Percentiles rank a stretch among this genome's conserved stretches.
Conservation (phyloP, 2,113 vertebrate genomes). For the Heloderma charlesbogerti region DNA sequence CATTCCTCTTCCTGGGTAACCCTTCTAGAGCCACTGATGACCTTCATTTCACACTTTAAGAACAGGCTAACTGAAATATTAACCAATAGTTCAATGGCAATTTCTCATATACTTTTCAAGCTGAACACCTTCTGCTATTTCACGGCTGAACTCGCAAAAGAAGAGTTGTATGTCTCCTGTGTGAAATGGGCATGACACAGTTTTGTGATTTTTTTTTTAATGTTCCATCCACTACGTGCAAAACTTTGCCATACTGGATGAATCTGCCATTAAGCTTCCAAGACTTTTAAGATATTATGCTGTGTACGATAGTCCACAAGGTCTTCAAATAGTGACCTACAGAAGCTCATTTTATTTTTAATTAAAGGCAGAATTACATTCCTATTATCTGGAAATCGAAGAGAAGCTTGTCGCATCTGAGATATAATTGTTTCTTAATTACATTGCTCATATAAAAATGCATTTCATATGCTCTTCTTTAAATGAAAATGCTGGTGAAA, state of each 20-base stretch:
- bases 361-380: not conserved
- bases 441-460: not conserved
- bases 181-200: not conserved
- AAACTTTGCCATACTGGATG: not conserved
- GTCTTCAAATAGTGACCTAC: not conserved
- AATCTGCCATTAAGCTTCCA: not conserved
- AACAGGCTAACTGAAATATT: not conserved
- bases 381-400: not conserved
- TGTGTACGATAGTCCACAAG: not conserved
- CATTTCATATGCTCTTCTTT: not conserved
- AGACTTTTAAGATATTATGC: not conserved
- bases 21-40: not conserved
- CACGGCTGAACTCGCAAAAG: not conserved
- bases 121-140: not conserved
- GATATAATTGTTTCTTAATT: not conserved
- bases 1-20: not conserved
- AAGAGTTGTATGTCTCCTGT: not conserved
- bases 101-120: not conserved
- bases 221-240: not conserved
- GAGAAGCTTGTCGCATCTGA: not conserved
- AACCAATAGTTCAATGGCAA: conserved; percentile 7
- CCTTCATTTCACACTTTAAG: conserved; percentile 1
- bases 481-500: not conserved
- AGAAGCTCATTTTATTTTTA: not conserved
- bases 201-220: not conserved